Conservation (phyloP, 2,888 invertebrate species). For the Trachelus stipa region DNA sequence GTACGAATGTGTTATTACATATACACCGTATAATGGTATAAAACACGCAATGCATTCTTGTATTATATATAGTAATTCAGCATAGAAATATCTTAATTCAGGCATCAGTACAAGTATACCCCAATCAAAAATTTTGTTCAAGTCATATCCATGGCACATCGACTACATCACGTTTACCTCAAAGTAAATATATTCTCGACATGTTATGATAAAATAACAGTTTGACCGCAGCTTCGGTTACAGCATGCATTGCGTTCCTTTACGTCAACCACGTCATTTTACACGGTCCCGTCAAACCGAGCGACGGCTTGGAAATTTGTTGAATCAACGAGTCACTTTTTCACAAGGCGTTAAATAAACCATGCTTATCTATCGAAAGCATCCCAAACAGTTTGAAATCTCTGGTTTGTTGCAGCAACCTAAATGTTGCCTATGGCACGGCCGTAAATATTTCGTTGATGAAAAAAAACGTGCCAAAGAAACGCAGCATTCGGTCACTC, state of each 20-base stretch:
- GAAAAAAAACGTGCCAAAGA: neutral
- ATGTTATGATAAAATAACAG: neutral
- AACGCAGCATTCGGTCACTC: neutral
- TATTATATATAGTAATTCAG: neutral
- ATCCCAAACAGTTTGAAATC: neutral
- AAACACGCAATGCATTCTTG: neutral
- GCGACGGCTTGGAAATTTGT: neutral
- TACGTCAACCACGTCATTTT: neutral
- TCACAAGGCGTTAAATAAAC: slow-evolving; percentile 1
- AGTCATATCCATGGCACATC: no score
- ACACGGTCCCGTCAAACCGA: neutral
- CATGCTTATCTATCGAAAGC: neutral
- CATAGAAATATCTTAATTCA: neutral
- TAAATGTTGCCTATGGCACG: neutral
- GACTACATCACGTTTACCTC: neutral
- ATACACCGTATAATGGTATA: neutral
- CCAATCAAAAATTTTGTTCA: no score
- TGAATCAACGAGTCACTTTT: slow-evolving; percentile 2
- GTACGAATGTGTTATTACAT: neutral
- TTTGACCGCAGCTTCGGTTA: neutral
- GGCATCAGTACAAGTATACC: neutral
- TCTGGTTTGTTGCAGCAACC: neutral
- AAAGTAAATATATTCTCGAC: neutral
- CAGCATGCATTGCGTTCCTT: neutral
- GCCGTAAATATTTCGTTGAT: slow-evolving; percentile 2